Evolutionary conservation across 2,113 vertebrate genomes (phyloP).

Genomic region (Eulemur macaco): DNA sequence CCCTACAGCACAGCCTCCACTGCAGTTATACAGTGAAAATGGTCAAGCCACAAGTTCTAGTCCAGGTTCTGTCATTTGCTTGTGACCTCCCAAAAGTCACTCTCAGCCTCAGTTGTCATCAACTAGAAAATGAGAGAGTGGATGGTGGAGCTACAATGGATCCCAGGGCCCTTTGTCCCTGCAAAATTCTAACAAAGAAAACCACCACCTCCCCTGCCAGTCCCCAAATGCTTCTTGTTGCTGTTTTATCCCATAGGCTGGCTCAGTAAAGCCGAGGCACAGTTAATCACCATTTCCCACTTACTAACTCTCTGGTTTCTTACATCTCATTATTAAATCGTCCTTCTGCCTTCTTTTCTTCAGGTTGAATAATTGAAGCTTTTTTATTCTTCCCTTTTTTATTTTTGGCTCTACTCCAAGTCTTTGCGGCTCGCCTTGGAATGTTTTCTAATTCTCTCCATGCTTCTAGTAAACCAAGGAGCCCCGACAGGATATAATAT

Average conservation of each 20-base stretch:
- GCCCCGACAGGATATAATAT: not conserved
- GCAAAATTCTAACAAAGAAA: not conserved
- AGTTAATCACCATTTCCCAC: not conserved
- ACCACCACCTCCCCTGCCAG: not conserved
- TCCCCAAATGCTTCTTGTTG: not conserved
- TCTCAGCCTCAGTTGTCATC: not conserved
- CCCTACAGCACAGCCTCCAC: not conserved
- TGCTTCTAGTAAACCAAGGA: conserved; percentile 31
- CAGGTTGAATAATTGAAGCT: conserved; percentile 19
- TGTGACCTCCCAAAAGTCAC: not conserved
- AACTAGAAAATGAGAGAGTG: not conserved
- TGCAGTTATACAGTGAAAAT: not conserved
- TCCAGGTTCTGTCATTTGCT: not conserved
- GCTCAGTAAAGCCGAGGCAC: not conserved
- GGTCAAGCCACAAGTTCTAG: not conserved
- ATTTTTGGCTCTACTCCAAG: conserved; percentile 41
- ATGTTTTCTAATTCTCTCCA: conserved; percentile 36
- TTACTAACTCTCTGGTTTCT: not conserved
- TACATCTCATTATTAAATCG: not conserved
- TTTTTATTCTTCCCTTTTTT: not conserved
- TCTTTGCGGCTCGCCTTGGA: conserved; percentile 2
- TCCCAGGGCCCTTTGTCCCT: not conserved
- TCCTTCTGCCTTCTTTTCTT: not conserved
- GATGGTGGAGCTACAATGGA: not conserved
- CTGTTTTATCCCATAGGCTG: not conserved